Evolutionary conservation across 2,113 vertebrate genomes (phyloP), one percentile per base, ranked within the genome.

Genomic region (Cricetomys ansorgei): DNA sequence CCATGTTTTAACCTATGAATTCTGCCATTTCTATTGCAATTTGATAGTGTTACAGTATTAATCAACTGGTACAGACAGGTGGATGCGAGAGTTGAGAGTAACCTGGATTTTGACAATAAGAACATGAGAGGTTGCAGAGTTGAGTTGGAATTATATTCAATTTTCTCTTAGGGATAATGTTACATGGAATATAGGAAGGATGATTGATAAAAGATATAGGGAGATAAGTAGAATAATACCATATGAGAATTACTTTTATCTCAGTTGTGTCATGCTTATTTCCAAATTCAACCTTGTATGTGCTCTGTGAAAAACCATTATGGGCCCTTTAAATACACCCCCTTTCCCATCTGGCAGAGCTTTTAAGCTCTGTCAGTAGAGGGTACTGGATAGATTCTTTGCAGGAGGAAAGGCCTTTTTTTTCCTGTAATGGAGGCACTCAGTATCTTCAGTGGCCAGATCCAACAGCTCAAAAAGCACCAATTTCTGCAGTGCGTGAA

Each of bases 251-350:
- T 79, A 88, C 73, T 89, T 62, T 95, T 84, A 85, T n/a, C 23
- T 87, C n/a, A 81, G 31, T 27, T 67, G 17, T 83, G 73, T 83
- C 90, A 59, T 48, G 76, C 40, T 88, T 79, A 85, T 31, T 19
- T 93, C 83, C 53, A 95, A 92, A 95, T 91, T 89, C 72, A 91
- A 3, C 88, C 67, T 85, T 83, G 70, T 29, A 48, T 93, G 72
- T 93, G 72, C 43, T 95, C 27, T n/a, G 0, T 92, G 53, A 53
- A 84, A 70, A 93, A 96, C 25, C 25, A 29, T 80, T 89, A 59
- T 88, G 75, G 75, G 34, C 43, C 69, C 27, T 75, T 89, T 90
- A 94, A 89, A 77, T 65, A 79, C n/a, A 88, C 85, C 79, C 76
- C 57, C 69, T 94, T 96, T 94, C 37, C 34, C 65, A 95, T 53